Base-by-base conservation (phyloP, 1,140 invertebrate genomes). In the Lepidurus apus region DNA sequence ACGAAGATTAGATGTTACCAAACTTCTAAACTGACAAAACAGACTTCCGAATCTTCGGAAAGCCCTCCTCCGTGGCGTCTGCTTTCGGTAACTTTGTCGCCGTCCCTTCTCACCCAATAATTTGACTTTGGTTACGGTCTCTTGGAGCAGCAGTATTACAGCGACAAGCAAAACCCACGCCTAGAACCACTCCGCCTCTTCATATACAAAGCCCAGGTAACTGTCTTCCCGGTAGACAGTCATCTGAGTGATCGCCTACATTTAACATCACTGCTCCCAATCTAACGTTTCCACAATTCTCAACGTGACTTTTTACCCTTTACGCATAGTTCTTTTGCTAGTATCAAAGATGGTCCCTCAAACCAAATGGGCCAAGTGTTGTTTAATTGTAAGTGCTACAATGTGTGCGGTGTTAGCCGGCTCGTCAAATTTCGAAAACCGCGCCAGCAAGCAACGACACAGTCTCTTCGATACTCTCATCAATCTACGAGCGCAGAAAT, bases 51-150 rank as follows among this genome's bases (percentile, higher is more conserved):
- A 65, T 65, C 53, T 21, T 65, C 8, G 1, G 21, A 65, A 65
- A 65, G 53, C 53, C 53, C 53, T 17, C 21, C 21, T 65, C 53
- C 21, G 17, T 17, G 21, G 53, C 21, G 53, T 21, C 21, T 65
- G 7, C 53, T 65, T 21, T 21, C 53, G 21, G 53, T 21, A 34
- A 65, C 53, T n/a, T 21, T 21, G 53, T 13, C 13, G 53, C 17
- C n/a, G 53, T 65, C 17, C 21, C 53, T 65, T 65, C 53, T 65
- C 53, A 65, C 53, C 21, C 53, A 65, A 65, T 65, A 65, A 65
- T 65, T 65, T 65, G 53, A 65, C 53, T 65, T 65, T 8, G 53
- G 53, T 65, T 65, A 65, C 53, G 53, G 17, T 65, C 53, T 65
- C 53, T 13, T 17, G 53, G 13, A 65, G 53, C 53, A 13, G 53